Base-by-base conservation (phyloP, 2,888 invertebrate species). In the Scaptodrosophila latifasciaeformis region DNA sequence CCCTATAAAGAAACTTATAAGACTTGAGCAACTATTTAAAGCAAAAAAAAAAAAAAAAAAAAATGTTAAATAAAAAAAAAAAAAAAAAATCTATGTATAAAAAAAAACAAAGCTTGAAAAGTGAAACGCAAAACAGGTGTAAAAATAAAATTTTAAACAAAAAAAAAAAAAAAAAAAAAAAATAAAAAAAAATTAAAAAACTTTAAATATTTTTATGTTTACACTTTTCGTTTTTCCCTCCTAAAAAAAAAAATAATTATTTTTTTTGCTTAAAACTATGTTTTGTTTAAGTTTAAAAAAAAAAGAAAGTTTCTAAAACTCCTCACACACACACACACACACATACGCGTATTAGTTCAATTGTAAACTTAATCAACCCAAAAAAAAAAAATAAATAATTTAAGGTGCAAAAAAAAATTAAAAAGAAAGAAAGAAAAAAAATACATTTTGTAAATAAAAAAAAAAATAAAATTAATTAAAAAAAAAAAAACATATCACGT, bases 1-100 rank as follows among this genome's bases (percentile, higher is more conserved):
- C 82, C 82, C 82, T 82, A 82, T 71, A 78, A 83, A 68, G 83
- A 83, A 82, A 82, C 82, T 68, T 82, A 82, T 82, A 83, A 82
- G 82, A 82, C 82, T 82, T 82, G 70, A 75, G 59, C 69, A 75
- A 80, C 70, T 70, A 74, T 71, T 65, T 70, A 80, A 70, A 42
- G 31, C 27, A 24, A 29, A 51, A 46, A 40, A 7, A 24, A 12
- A 27, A 13, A 37, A 24, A 15, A 49, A 55, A 15, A 42, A 35
- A 39, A 18, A 21, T 21, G 29, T 9, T 9, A 19, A 15, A 35
- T 15, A 53, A 45, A 37, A 24, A 44, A 13, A n/a, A 7, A 30
- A 24, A 48, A 30, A 48, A 44, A 49, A 31, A 42, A 5, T 39
- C 7, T 18, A 39, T 10, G 59, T 50, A 53, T 50, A 53, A 59